These are phyloP conservation scores for Lutraria rhynchaena DNA, from an alignment of 1,140 invertebrate genomes.

Conservation along the genomic window DNA sequence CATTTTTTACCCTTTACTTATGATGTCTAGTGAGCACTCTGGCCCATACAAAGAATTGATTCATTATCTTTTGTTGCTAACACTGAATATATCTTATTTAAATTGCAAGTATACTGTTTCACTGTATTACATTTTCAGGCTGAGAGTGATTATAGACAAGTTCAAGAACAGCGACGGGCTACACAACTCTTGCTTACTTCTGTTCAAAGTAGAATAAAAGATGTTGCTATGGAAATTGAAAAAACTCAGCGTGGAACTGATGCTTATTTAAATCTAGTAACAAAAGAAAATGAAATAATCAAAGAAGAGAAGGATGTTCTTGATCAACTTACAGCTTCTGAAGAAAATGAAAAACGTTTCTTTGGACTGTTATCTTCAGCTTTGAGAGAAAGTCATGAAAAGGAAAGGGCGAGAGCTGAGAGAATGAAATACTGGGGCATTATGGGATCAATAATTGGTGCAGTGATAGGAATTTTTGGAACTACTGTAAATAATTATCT, in stretches of 20 bases:
- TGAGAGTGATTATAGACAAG: slow-evolving; percentile 85
- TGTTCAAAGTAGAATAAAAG: slow-evolving; percentile 86
- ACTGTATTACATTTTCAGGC: slow-evolving; percentile 81
- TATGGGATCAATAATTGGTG: slow-evolving; percentile 88
- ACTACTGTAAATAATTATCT: slow-evolving; percentile 87
- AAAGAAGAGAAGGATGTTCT: slow-evolving; percentile 80
- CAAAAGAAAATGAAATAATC: slow-evolving; percentile 82
- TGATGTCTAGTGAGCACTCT: too few species aligned
- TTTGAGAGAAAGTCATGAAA: slow-evolving; percentile 88
- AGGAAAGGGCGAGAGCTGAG: slow-evolving; percentile 88
- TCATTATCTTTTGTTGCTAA: too few species aligned
- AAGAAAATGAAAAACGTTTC: slow-evolving; percentile 85
- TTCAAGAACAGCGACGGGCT: slow-evolving; percentile 86
- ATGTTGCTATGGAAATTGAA: slow-evolving; percentile 87
- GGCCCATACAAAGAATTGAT: too few species aligned
- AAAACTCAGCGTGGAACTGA: slow-evolving; percentile 87
- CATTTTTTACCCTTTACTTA: too few species aligned
- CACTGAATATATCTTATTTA: too few species aligned
- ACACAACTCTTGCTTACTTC: slow-evolving; percentile 84
- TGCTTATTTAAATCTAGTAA: slow-evolving; percentile 85
- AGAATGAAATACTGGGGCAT: slow-evolving; percentile 91
- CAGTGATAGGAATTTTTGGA: slow-evolving; percentile 87
- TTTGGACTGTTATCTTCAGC: slow-evolving; percentile 87
- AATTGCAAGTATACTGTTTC: too few species aligned
- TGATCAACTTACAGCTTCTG: slow-evolving; percentile 78